Evolutionary conservation across 2,113 vertebrate species (phyloP).

Genomic region (Odocoileus hemionus): DNA sequence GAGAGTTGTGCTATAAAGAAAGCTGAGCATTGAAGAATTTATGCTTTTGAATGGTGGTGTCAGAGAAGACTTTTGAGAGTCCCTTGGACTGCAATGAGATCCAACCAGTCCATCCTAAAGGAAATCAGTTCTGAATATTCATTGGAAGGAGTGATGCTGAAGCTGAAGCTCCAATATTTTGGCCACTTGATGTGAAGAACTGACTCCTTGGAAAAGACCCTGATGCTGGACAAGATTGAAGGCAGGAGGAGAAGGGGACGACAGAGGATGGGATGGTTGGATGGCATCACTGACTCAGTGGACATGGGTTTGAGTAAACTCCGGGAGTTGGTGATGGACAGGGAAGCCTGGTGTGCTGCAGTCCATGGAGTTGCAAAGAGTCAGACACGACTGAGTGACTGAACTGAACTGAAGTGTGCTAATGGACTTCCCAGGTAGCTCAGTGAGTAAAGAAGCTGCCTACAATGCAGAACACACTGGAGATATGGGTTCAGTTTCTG

Average conservation of each 20-base stretch:
- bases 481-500: background rate
- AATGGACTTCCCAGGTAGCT: background rate
- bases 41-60: background rate
- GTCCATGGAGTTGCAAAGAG: background rate
- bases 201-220: background rate
- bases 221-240: background rate
- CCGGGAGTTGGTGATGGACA: accelerated
- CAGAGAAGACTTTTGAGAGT: background rate
- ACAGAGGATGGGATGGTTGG: background rate
- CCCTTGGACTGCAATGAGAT: background rate
- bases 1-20: background rate
- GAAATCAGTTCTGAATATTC: background rate
- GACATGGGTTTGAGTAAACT: background rate
- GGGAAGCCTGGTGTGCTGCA: background rate
- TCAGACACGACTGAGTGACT: accelerated
- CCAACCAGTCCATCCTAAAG: accelerated
- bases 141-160: background rate
- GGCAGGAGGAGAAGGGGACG: accelerated
- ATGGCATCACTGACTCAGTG: background rate
- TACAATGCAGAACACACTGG: background rate
- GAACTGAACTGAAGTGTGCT: background rate
- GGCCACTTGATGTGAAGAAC: accelerated
- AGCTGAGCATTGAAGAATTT: background rate
- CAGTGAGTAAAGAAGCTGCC: background rate
- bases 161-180: background rate